These are phyloP conservation scores for Marasmarcha lunaedactyla DNA, from an alignment of 2,888 invertebrate species.

Conservation along the genomic window DNA sequence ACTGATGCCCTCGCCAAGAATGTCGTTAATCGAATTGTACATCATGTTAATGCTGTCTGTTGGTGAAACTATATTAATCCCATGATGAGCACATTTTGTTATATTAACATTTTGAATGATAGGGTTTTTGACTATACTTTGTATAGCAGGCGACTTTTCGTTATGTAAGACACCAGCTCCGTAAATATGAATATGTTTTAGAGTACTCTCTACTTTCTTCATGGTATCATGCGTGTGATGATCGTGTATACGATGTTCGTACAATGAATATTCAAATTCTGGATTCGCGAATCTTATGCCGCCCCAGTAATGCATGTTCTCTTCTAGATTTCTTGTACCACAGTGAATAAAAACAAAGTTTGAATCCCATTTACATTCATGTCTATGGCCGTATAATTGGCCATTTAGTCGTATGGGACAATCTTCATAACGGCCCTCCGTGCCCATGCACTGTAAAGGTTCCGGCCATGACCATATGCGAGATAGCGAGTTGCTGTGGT, in stretches of 20 bases:
- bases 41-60: conserved; percentile 83
- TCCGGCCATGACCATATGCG: conserved; percentile 96
- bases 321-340: conserved; percentile 76
- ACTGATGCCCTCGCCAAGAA: conserved; percentile 91
- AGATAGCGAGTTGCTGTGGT: conserved; percentile 88
- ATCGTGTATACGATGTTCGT: conserved; percentile 85
- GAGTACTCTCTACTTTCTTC: conserved; percentile 77
- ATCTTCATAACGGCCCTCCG: conserved; percentile 81
- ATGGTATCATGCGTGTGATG: conserved; percentile 80
- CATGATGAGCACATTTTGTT: conserved; percentile 88
- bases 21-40: conserved; percentile 80
- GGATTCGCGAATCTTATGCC: conserved; percentile 93
- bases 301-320: conserved; percentile 89
- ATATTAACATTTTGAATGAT: conserved; percentile 84
- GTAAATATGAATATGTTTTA: conserved; percentile 84
- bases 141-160: conserved; percentile 93
- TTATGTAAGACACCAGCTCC: conserved; percentile 97
- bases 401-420: conserved; percentile 91
- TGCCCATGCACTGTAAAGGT: conserved; percentile 86
- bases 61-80: conserved; percentile 91
- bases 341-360: conserved; percentile 95
- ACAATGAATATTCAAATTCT: conserved; percentile 88
- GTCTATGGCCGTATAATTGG: conserved; percentile 85
- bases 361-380: conserved; percentile 90
- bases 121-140: conserved; percentile 90